Evolutionary conservation across 2,888 invertebrate species (phyloP), one percentile per base, ranked within the genome.

Genomic region (Xestia rhomboidea): DNA sequence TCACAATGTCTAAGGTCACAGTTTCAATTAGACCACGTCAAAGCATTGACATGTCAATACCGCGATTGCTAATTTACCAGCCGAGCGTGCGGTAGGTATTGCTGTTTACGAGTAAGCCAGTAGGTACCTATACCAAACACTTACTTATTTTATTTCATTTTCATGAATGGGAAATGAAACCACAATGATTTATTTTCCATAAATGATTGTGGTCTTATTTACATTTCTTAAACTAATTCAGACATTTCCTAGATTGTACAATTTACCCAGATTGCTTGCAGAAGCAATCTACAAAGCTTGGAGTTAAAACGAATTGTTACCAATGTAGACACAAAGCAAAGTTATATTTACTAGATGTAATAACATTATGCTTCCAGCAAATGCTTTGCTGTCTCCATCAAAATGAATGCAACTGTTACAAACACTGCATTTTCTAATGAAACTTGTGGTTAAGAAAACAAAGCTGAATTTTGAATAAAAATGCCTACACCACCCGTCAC

Each of bases 261-360:
- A 38, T 27, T 51, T 27, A 71, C 24, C 30, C 8, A 34, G 46
- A 66, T 57, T n/a, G 44, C 15, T 62, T 27, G 81, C 54, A 38
- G n/a, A 76, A 77, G 54, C 30, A 68, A 77, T 76, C 54, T 76
- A 38, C 49, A 66, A 68, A 68, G 70, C 75, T 76, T 69, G 79
- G 34, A 49, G 71, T 64, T 64, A 77, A 73, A 76, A 75, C 21
- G 18, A 82, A 82, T 79, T 80, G 80, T 68, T 79, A 82, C 75
- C 70, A 76, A 79, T 54, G 70, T 38, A 85, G 57, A 85, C 72
- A 85, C 84, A 89, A 89, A 85, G 85, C 67, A 77, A 84, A 84
- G 79, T 83, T 83, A 88, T 89, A 88, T 91, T 89, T 88, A 88
- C 87, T 85, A 69, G 69, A 77, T 62, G 74, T 83, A 89, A 87